Evolutionary conservation across 2,888 invertebrate genomes (phyloP), one percentile per base, ranked within the genome.

Genomic region (Sesamia inferens): DNA sequence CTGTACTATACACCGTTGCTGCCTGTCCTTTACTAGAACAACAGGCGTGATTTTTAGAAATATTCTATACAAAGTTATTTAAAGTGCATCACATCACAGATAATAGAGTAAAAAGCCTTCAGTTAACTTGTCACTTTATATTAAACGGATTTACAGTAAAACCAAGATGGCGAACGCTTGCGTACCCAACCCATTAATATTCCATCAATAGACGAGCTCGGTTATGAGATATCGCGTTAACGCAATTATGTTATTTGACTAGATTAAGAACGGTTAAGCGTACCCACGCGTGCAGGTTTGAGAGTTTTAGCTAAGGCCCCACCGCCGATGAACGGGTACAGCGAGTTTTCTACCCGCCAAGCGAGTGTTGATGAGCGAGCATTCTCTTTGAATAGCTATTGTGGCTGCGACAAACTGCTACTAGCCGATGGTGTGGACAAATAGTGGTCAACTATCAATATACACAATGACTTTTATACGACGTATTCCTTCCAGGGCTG

Each of bases 151-250:
- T 68, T 68, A 55, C 58, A 51, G 72, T 61, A 22, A 24, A 64
- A n/a, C 39, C 19, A 83, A 81, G 75, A 79, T 83, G 81, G 83
- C 81, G 58, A 39, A 7, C 42, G 78, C 31, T n/a, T n/a, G 14
- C 65, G 22, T 68, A 75, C 69, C 77, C 71, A 22, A 47, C 39
- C 24, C 68, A 85, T 85, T 85, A 85, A 85, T 85, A 86, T 85
- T 85, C 84, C 67, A 86, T 82, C 74, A 81, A 81, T 83, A 67
- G 22, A 19, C 55, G 68, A 66, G 76, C 71, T 72, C 63, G 48
- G 54, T 71, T 71, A 74, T 65, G 65, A 83, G 74, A 65, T 80
- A 83, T 71, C 39, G 22, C 24, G 58, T 78, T 58, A 85, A 76
- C 63, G 57, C 59, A 59, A 78, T 76, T 66, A 71, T 31, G 76